Conservation (phyloP, 1,140 invertebrate genomes). For the Papilio polytes region DNA sequence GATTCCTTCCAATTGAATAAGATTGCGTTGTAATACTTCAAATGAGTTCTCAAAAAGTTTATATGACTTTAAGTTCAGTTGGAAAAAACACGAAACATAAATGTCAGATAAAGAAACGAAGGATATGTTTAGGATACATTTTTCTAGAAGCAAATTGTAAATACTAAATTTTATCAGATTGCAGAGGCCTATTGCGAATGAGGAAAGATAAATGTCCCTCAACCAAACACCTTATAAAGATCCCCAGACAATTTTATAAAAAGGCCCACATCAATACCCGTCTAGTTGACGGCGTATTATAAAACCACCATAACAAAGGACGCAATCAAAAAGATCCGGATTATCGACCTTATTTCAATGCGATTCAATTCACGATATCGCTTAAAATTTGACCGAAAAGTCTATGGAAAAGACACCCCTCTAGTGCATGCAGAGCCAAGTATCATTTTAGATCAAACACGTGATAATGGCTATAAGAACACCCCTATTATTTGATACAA, state of each 20-base stretch:
- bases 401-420: slow-evolving; percentile 64
- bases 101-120: neutral
- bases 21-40: slow-evolving; percentile 43
- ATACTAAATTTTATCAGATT: neutral
- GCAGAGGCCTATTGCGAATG: neutral
- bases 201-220: neutral
- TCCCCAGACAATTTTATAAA: slow-evolving; percentile 27
- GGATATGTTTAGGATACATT: neutral
- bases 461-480: slow-evolving; percentile 82
- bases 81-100: neutral
- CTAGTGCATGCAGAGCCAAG: slow-evolving; percentile 60
- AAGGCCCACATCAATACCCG: slow-evolving; percentile 34
- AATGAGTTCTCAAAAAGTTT: neutral
- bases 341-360: slow-evolving; percentile 55
- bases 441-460: slow-evolving; percentile 84
- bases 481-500: slow-evolving; percentile 83
- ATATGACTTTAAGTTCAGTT: neutral
- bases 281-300: slow-evolving; percentile 48
- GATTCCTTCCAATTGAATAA: slow-evolving; percentile 46
- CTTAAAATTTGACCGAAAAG: slow-evolving; percentile 54
- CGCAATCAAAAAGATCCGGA: slow-evolving; percentile 52
- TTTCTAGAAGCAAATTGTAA: no score
- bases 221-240: slow-evolving; percentile 4
- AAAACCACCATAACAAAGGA: slow-evolving; percentile 53
- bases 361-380: slow-evolving; percentile 63